Conservation (phyloP, 2,797 vertebrate genomes). For the Eutrigla gurnardus region DNA sequence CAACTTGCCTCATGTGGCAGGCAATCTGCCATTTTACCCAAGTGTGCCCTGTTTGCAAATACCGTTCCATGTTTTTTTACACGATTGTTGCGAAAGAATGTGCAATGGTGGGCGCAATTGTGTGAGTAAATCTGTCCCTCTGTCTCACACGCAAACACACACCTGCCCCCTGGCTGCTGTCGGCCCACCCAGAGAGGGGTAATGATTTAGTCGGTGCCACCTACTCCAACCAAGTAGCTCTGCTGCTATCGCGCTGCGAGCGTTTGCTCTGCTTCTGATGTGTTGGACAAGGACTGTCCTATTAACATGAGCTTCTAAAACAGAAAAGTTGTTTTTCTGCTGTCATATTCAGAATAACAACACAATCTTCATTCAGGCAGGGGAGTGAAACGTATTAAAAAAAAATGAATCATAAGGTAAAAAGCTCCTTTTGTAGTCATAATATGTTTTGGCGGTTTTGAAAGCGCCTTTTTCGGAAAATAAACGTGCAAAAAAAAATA, state of each 20-base stretch:
- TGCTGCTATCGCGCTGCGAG: conserved; percentile 41
- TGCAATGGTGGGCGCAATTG: too few species aligned
- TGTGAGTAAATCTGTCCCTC: too few species aligned
- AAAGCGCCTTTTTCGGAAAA: conserved; percentile 20
- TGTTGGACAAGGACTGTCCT: conserved; percentile 45
- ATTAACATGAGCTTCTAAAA: conserved; percentile 42
- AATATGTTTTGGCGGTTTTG: conserved; percentile 27
- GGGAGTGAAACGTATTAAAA: conserved; percentile 14
- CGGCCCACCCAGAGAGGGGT: conserved; percentile 19
- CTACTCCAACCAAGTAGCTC: conserved; percentile 31
- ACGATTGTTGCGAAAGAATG: too few species aligned
- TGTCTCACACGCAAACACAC: conserved; percentile 2
- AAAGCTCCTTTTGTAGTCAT: conserved; percentile 27
- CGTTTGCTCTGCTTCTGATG: conserved; percentile 33
- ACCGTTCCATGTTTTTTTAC: too few species aligned
- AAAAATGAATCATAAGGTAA: conserved; percentile 14
- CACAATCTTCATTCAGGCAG: conserved; percentile 26
- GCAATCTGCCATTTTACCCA: too few species aligned
- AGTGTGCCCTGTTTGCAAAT: too few species aligned
- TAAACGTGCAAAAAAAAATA: conserved; percentile 7
- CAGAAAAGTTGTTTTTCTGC: conserved; percentile 45
- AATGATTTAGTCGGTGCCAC: conserved; percentile 35
- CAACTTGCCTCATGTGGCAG: too few species aligned
- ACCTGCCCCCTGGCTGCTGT: conserved; percentile 17
- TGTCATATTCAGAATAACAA: conserved; percentile 44